phyloP scores from a whole-genome alignment of 2,888 invertebrate species.

The Lacanobia oleracea region DNA sequence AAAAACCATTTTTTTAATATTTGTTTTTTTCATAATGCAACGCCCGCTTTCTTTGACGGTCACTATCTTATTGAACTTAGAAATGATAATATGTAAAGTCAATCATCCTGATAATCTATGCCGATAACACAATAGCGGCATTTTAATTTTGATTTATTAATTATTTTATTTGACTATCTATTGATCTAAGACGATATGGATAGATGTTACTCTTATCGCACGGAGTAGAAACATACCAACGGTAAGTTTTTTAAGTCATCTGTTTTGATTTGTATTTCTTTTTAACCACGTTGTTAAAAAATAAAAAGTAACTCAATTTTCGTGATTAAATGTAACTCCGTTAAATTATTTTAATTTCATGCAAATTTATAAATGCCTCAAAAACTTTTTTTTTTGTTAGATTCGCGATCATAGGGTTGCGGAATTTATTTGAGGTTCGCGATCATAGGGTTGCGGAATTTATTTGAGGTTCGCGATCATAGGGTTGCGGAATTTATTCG shows the following conservation, averaged over 20 bases:
- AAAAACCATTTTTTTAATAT: not conserved
- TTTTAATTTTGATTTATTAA: conserved; percentile 55
- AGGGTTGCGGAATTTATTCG: too few relatives aligned
- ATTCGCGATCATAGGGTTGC: too few relatives aligned
- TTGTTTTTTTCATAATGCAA: not conserved
- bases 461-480: too few relatives aligned
- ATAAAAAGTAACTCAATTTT: not conserved
- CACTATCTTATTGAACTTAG: conserved; percentile 50
- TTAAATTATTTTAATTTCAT: too few relatives aligned
- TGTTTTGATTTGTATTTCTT: not conserved
- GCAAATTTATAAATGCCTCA: too few relatives aligned
- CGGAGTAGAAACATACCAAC: not conserved
- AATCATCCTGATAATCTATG: conserved; percentile 46
- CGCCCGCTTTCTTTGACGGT: conserved; percentile 1
- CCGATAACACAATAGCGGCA: conserved; percentile 61
- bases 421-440: too few relatives aligned
- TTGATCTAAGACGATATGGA: conserved; percentile 63
- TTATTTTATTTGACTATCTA: conserved; percentile 60
- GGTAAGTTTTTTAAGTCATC: not conserved
- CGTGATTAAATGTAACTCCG: too few relatives aligned
- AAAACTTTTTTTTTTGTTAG: too few relatives aligned
- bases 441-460: too few relatives aligned
- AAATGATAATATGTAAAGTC: conserved; percentile 27
- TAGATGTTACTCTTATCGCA: conserved; percentile 43
- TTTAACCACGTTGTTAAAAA: not conserved